A percentile compares a stretch with the other conserved stretches of the same genome.
Evolutionary conservation across 2,797 vertebrate species (phyloP).

Genomic region (Alosa sapidissima): DNA sequence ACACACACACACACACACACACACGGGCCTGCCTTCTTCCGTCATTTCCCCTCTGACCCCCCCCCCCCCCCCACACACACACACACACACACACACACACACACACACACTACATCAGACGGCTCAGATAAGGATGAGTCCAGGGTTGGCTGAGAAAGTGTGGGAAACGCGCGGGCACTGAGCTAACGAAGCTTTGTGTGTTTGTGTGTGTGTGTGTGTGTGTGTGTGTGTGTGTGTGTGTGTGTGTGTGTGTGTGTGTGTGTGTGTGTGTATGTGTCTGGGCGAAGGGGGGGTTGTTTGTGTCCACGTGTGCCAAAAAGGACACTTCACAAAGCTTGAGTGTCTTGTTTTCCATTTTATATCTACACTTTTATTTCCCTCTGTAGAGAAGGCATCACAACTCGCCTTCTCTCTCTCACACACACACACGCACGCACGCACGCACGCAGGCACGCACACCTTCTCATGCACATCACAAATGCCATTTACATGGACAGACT

Average conservation of each 20-base stretch:
- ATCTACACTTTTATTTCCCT: conserved; percentile 7
- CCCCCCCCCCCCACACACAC: conserved; percentile 71
- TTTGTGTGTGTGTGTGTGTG: conserved; percentile 10
- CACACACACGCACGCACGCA: neutral
- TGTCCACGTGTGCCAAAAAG: neutral
- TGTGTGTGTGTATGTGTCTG: neutral
- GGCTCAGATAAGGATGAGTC: conserved; percentile 71
- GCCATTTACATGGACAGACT: neutral
- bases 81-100: conserved; percentile 33
- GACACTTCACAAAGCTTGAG: conserved; percentile 13
- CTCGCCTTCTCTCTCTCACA: neutral
- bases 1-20: conserved; percentile 32
- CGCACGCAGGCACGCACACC: neutral
- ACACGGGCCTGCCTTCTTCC: conserved; percentile 72
- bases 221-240: no score
- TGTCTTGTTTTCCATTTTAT: neutral
- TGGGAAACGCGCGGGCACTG: conserved; percentile 79
- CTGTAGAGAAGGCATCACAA: neutral
- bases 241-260: neutral
- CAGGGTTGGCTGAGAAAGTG: conserved; percentile 70
- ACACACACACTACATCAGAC: conserved; percentile 59
- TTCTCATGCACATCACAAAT: neutral
- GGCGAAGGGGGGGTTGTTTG: no score
- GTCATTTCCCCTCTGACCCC: conserved; percentile 92
- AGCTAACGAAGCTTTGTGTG: neutral